phyloP scores from a whole-genome alignment of 2,797 vertebrate genomes.

The Australoheros facetus region DNA sequence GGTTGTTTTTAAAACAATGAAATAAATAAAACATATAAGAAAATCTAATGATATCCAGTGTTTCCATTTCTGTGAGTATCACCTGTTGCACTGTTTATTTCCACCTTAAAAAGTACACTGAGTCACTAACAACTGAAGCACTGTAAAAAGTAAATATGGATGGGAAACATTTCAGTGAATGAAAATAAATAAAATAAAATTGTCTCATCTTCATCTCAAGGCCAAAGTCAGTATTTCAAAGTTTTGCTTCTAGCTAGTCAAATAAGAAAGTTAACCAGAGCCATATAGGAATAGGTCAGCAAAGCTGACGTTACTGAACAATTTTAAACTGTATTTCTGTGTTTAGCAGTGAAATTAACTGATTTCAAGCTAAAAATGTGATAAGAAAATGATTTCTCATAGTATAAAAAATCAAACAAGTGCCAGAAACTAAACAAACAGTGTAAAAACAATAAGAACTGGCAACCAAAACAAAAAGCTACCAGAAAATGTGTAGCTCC shows the following conservation, averaged over 20 bases:
- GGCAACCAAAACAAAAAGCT: no score
- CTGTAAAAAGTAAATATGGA: no score
- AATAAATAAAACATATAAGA: neutral
- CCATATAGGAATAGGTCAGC: neutral
- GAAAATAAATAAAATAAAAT: no score
- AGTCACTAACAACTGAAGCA: no score
- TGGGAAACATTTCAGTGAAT: no score
- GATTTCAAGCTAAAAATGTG: neutral
- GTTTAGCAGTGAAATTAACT: neutral
- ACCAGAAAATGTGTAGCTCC: no score
- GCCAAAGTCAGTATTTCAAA: no score
- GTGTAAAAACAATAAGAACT: no score
- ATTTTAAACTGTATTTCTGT: no score
- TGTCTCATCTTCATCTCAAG: no score
- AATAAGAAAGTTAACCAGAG: neutral
- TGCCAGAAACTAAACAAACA: neutral
- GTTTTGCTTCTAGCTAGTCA: neutral
- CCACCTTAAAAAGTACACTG: neutral
- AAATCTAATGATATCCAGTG: neutral
- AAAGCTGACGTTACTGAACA: neutral
- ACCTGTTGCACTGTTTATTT: neutral
- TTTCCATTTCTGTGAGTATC: neutral
- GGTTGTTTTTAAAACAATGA: neutral
- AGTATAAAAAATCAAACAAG: neutral
- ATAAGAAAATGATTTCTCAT: neutral